phyloP scores from a whole-genome alignment of 2,888 invertebrate species.

The Platycheirus albimanus region DNA sequence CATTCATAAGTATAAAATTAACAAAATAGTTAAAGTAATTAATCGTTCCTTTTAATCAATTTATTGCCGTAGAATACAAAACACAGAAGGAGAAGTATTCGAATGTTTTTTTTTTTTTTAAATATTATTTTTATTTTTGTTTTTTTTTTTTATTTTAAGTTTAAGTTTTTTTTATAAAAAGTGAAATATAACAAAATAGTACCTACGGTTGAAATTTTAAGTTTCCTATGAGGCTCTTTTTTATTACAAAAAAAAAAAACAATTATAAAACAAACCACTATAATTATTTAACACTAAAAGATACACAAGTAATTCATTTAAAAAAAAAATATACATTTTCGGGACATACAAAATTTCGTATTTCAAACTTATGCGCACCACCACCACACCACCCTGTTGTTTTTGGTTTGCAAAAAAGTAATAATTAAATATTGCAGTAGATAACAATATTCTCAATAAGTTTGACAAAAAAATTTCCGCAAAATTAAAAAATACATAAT shows the following conservation, averaged over 20 bases:
- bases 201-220: slow-evolving; percentile 81
- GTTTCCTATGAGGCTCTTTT: slow-evolving; percentile 83
- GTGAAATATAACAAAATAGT: slow-evolving; percentile 78
- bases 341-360: slow-evolving; percentile 25
- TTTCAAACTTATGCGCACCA: slow-evolving; percentile 2
- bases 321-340: slow-evolving; percentile 1
- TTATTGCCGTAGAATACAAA: slow-evolving; percentile 69
- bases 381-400: neutral
- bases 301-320: neutral
- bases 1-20: slow-evolving; percentile 40
- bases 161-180: slow-evolving; percentile 47
- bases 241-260: slow-evolving; percentile 46
- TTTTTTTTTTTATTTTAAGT: slow-evolving; percentile 40
- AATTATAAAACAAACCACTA: slow-evolving; percentile 46
- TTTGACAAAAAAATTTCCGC: neutral
- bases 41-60: slow-evolving; percentile 73
- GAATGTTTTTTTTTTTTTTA: slow-evolving; percentile 56
- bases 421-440: neutral
- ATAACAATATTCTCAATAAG: neutral
- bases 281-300: slow-evolving; percentile 16
- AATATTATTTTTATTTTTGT: slow-evolving; percentile 34
- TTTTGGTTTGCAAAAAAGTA: neutral
- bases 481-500: slow-evolving; percentile 8
- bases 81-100: slow-evolving; percentile 63
- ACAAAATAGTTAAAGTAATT: slow-evolving; percentile 68